These are phyloP conservation scores for Tor tambroides DNA, from an alignment of 2,113 vertebrate genomes.

Conservation along the genomic window DNA sequence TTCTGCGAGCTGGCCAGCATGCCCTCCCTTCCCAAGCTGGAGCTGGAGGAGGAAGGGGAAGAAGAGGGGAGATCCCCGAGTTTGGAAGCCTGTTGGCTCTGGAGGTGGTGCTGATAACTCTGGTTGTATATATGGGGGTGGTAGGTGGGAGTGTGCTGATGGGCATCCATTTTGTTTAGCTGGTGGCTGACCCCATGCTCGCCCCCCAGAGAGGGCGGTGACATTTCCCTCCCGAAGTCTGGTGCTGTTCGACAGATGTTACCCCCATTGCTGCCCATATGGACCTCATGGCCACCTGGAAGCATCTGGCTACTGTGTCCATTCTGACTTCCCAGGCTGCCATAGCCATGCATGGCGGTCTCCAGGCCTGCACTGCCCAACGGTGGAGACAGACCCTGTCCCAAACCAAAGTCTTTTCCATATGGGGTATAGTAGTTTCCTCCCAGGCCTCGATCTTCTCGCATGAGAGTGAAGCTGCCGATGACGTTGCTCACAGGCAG, in stretches of 20 bases:
- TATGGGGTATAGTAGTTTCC: conserved; percentile 83
- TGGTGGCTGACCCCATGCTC: conserved; percentile 73
- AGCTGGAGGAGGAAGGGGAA: conserved; percentile 63
- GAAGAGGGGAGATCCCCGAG: conserved; percentile 71
- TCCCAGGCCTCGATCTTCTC: conserved; percentile 79
- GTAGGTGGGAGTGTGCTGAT: conserved; percentile 73
- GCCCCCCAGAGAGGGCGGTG: conserved; percentile 72
- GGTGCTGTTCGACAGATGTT: conserved; percentile 78
- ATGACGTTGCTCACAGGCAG: conserved; percentile 83
- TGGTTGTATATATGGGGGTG: conserved; percentile 78
- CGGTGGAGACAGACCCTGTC: conserved; percentile 77
- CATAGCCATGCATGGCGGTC: conserved; percentile 76
- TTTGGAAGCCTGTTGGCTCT: conserved; percentile 73
- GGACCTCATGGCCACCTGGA: conserved; percentile 77
- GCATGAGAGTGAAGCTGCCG: conserved; percentile 84
- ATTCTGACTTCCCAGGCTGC: conserved; percentile 71
- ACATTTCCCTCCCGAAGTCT: conserved; percentile 81
- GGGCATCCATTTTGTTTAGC: conserved; percentile 77
- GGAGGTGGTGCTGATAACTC: conserved; percentile 78
- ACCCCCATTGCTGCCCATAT: conserved; percentile 67
- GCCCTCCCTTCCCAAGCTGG: conserved; percentile 69
- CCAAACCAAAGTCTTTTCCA: conserved; percentile 80
- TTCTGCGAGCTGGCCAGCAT: conserved; percentile 69
- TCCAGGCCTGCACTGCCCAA: conserved; percentile 72
- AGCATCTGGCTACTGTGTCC: conserved; percentile 74